Conservation (phyloP, 2,113 vertebrate genomes). For the Montifringilla adamsi region DNA sequence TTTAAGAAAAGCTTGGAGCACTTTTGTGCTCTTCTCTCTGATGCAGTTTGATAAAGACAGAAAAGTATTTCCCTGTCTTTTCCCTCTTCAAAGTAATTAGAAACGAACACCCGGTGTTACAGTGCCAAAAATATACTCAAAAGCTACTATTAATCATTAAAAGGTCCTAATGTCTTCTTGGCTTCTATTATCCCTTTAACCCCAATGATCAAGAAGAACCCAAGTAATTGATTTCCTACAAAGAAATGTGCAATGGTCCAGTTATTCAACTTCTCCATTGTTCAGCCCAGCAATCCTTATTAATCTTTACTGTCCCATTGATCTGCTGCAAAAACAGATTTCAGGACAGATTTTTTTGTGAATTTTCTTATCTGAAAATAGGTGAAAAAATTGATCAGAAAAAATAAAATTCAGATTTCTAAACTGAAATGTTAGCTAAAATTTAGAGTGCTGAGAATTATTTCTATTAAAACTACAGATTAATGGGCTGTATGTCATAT, state of each 20-base stretch:
- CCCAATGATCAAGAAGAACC: slow-evolving; percentile 28
- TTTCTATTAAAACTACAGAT: not conserved
- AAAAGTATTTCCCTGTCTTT: slow-evolving; percentile 13
- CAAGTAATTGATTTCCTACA: slow-evolving; percentile 36
- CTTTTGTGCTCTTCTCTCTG: not conserved
- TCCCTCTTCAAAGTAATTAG: slow-evolving; percentile 13
- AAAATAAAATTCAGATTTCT: not conserved
- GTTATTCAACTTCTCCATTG: not conserved
- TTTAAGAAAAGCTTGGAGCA: not conserved
- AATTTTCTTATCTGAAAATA: not conserved
- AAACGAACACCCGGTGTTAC: not conserved
- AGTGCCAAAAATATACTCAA: slow-evolving; percentile 18
- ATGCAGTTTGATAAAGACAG: not conserved
- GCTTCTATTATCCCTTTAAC: slow-evolving; percentile 32
- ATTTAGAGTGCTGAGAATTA: not conserved
- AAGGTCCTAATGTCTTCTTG: slow-evolving; percentile 12
- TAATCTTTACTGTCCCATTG: not conserved
- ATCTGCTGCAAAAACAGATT: slow-evolving; percentile 2
- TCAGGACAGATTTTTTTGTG: not conserved
- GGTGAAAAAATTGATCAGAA: not conserved
- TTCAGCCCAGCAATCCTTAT: not conserved
- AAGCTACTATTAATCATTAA: slow-evolving; percentile 26
- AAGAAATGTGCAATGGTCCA: slow-evolving; percentile 14
- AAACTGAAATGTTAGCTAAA: not conserved
- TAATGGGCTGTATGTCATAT: not conserved